phyloP scores from a whole-genome alignment of 1,140 invertebrate species.

The Calycopis cecrops region DNA sequence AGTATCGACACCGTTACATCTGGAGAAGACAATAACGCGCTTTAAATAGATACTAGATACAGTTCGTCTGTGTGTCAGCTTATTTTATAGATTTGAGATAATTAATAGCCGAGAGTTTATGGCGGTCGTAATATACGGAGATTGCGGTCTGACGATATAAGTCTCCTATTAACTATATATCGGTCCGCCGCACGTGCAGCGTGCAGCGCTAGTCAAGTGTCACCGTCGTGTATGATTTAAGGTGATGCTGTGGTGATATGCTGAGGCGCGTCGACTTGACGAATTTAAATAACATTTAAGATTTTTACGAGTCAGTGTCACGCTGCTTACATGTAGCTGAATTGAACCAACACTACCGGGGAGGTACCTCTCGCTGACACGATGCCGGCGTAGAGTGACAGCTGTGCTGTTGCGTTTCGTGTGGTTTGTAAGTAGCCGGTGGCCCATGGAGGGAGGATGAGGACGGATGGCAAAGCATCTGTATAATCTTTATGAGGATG shows the following conservation, averaged over 20 bases:
- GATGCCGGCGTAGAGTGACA: no score
- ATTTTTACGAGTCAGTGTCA: no score
- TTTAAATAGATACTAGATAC: slow-evolving; percentile 1
- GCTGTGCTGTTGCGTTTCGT: no score
- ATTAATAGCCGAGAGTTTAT: slow-evolving; percentile 26
- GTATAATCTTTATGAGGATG: no score
- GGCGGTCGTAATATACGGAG: slow-evolving; percentile 31
- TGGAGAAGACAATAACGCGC: background rate
- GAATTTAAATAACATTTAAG: no score
- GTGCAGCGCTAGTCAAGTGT: slow-evolving; percentile 17
- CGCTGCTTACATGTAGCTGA: no score
- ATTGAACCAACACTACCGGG: no score
- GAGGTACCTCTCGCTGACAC: no score
- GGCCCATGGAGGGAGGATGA: no score
- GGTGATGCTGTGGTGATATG: background rate
- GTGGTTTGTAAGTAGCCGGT: no score
- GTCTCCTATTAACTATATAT: slow-evolving; percentile 4
- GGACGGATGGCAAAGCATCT: no score
- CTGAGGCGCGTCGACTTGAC: background rate
- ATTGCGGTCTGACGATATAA: slow-evolving; percentile 21
- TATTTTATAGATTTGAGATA: slow-evolving; percentile 11
- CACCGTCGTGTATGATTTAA: slow-evolving; percentile 5
- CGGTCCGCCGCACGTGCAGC: slow-evolving; percentile 22
- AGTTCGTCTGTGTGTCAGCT: background rate
- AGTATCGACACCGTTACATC: no score